These are phyloP conservation scores for Limanda limanda DNA, from an alignment of 2,113 vertebrate genomes.

Conservation along the genomic window DNA sequence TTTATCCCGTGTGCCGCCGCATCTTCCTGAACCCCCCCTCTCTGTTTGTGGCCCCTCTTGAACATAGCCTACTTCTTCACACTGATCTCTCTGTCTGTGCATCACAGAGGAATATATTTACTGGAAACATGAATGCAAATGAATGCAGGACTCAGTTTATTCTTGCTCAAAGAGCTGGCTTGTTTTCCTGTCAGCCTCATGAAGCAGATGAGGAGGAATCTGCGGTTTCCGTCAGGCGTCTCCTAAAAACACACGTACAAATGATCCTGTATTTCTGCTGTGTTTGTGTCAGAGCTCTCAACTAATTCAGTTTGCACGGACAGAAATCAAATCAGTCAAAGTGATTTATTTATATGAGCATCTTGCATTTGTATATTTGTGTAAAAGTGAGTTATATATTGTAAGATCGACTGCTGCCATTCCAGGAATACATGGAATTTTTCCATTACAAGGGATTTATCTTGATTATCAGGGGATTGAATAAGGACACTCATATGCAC, in stretches of 20 bases:
- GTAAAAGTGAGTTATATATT: constrained; percentile 18
- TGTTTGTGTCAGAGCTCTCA: constrained; percentile 31
- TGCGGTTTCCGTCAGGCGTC: constrained; percentile 46
- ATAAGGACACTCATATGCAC: neutral
- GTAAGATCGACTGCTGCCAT: constrained; percentile 19
- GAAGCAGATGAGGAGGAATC: constrained; percentile 45
- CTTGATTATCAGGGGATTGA: constrained; percentile 33
- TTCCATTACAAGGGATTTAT: constrained; percentile 43
- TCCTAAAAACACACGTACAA: constrained; percentile 18
- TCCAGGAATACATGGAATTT: constrained; percentile 26
- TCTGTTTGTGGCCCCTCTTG: constrained; percentile 33
- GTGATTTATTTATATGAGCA: constrained; percentile 13
- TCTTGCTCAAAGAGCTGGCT: constrained; percentile 65
- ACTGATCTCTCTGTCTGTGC: constrained; percentile 61
- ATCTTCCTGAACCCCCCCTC: constrained; percentile 37
- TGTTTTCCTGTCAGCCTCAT: constrained; percentile 52
- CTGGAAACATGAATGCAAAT: constrained; percentile 75
- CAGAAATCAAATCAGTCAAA: constrained; percentile 24
- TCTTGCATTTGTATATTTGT: constrained; percentile 11
- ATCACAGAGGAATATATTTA: constrained; percentile 62
- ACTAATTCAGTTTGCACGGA: constrained; percentile 21
- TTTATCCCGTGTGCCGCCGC: constrained; percentile 45
- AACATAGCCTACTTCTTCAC: constrained; percentile 35
- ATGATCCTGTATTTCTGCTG: neutral
- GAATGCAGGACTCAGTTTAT: constrained; percentile 58